Evolutionary conservation across 2,888 invertebrate species (phyloP).

Genomic region (Drosophila diplacantha): DNA sequence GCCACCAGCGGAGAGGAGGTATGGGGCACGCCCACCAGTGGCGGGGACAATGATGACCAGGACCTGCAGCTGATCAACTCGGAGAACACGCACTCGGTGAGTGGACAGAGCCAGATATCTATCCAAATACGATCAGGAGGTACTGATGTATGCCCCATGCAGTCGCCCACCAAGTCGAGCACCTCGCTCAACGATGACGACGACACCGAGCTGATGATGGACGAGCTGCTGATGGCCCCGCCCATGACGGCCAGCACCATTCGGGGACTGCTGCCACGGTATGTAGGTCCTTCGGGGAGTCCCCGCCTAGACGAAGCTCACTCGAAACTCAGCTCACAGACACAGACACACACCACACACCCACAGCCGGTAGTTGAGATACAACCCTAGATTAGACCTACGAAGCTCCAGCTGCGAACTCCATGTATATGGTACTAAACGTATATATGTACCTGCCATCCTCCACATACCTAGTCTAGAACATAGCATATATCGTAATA

Average conservation of each 20-base stretch:
- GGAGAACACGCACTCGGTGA: constrained; percentile 83
- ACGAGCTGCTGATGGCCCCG: constrained; percentile 87
- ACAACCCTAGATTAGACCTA: constrained; percentile 15
- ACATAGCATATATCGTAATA: constrained; percentile 15
- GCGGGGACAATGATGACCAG: constrained; percentile 89
- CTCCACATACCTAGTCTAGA: constrained; percentile 15
- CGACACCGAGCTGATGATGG: constrained; percentile 90
- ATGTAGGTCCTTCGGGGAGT: constrained; percentile 37
- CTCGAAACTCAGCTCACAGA: background rate
- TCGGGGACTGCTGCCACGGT: constrained; percentile 85
- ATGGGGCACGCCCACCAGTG: constrained; percentile 93
- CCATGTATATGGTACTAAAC: constrained; percentile 3
- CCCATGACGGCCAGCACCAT: constrained; percentile 86
- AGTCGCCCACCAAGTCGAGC: constrained; percentile 82
- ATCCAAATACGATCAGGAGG: background rate
- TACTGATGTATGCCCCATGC: no score
- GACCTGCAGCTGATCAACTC: constrained; percentile 84
- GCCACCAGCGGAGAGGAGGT: constrained; percentile 91
- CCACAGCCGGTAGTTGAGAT: constrained; percentile 31
- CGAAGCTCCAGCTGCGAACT: background rate
- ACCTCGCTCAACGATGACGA: constrained; percentile 85
- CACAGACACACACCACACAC: background rate
- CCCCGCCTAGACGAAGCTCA: background rate
- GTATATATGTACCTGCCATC: constrained; percentile 11
- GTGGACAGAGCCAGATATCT: background rate